Evolutionary conservation across 2,888 invertebrate genomes (phyloP), one percentile per base, ranked within the genome.

Genomic region (Herminia tarsipennalis): DNA sequence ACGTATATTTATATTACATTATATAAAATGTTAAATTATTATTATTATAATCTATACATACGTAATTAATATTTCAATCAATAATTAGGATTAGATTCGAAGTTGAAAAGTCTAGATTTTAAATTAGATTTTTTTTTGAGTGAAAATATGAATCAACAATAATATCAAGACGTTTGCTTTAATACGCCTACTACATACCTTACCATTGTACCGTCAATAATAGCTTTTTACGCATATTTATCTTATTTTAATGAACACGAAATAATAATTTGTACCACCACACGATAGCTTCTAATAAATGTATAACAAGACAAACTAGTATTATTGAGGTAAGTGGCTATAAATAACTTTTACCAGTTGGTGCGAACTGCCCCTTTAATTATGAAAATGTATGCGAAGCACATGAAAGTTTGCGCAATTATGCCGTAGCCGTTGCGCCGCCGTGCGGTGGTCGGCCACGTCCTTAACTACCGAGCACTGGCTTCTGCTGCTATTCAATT

Each of bases 311-410:
- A 58, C 37, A 64, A 78, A 71, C 67, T 66, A 69, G 69, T 71
- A 67, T 73, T 78, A 78, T 77, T 74, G 67, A 80, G 72, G 73
- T 76, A 73, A 82, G 73, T 72, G 70, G 72, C 75, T 73, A 80
- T 86, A 83, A 86, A 86, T 86, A 85, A 81, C 71, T 76, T 64
- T 73, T 69, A 72, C 75, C 83, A 84, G 83, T 87, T 83, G 84
- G 83, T 82, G 83, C 75, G 77, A 86, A 83, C 83, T 83, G 82
- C 79, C 83, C 82, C 84, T 88, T 86, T 88, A 88, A 88, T 88
- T 89, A 90, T 88, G 88, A 89, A 88, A 88, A 90, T 89, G 85
- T 90, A 90, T 89, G 90, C 89, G 79, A 77, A 86, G 88, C 87
- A 86, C 88, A 88, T 85, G 88, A 87, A 90, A 89, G 88, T 90